Evolutionary conservation across 2,797 vertebrate species (phyloP), one percentile per base, ranked within the genome.

Genomic region (Malacoraja senta): DNA sequence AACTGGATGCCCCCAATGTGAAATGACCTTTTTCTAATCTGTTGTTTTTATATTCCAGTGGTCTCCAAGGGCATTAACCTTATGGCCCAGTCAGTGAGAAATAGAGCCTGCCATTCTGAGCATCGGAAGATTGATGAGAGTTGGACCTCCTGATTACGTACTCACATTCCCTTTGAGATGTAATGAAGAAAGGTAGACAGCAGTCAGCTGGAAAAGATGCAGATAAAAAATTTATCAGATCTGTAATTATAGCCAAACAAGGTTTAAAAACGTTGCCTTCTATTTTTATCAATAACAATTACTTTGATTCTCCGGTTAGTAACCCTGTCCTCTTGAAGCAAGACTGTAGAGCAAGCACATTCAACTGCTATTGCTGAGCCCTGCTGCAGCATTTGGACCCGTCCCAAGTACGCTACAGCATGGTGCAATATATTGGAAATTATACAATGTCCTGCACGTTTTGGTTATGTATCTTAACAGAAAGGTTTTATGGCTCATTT

Each of bases 221-320:
- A 35, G 63, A 68, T 88, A 32, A 88, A 88, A 88, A 24, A 88
- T 68, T 88, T 88, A 88, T 88, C 84, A 32, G 61, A 88, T 68
- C 63, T 68, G n/a, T 68, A 88, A 88, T 88, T 88, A 88, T 63
- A 88, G 35, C 84, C 84, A 88, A 88, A 68, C 32, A n/a, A 88
- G 84, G n/a, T 88, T 88, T 68, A 35, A 88, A 88, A 68, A 68
- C 38, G 65, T 35, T 88, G 61, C 84, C 63, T 88, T 88, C 84
- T 88, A 88, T 88, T 68, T 88, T 88, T 88, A 88, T 32, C 84
- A 88, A 19, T 35, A 19, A 35, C 84, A 35, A 68, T 68, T 19
- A 86, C 61, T 88, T 65, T 19, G 17, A 63, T 29, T 21, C 61
- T 32, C 63, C 15, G 84, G 84, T 68, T 21, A 32, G n/a, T 88